These are phyloP conservation scores for Laterallus jamaicensis DNA, from an alignment of 2,113 vertebrate genomes.

Conservation along the genomic window DNA sequence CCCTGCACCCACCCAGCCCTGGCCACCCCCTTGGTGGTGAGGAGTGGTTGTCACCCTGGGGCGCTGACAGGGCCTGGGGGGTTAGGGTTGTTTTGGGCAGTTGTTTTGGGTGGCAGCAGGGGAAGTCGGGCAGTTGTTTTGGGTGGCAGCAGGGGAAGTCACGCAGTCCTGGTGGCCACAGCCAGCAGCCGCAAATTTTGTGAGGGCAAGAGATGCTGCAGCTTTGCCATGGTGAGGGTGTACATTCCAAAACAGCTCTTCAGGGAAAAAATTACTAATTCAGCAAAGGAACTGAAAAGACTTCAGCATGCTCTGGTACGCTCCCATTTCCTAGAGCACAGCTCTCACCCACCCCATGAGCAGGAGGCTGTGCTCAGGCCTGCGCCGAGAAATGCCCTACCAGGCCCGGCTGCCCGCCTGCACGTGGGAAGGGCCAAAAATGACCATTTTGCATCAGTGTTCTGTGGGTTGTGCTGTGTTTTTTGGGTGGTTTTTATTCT, in stretches of 20 bases:
- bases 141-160: not conserved
- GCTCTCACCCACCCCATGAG: rapidly evolving
- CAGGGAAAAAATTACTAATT: not conserved
- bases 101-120: not conserved
- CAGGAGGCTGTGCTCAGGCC: not conserved
- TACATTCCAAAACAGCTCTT: not conserved
- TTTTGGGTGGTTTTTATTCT: not conserved
- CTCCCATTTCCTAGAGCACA: rapidly evolving
- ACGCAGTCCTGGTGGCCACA: rapidly evolving
- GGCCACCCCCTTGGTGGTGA: not conserved
- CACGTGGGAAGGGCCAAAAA: not conserved
- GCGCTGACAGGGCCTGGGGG: rapidly evolving
- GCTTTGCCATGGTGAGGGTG: not conserved
- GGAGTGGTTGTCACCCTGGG: rapidly evolving
- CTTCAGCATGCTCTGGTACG: rapidly evolving
- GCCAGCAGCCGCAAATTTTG: not conserved
- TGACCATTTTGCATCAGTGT: rapidly evolving
- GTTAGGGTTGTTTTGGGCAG: too few relatives aligned
- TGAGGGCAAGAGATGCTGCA: not conserved
- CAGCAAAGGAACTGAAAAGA: not conserved
- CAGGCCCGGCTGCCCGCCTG: rapidly evolving
- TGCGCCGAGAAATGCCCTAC: rapidly evolving
- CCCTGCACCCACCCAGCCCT: not conserved
- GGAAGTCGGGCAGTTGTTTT: too few relatives aligned
- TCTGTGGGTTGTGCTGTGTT: too few relatives aligned